Base-by-base conservation (phyloP, 2,888 invertebrate species). In the Lepetodrilus schrolli region DNA sequence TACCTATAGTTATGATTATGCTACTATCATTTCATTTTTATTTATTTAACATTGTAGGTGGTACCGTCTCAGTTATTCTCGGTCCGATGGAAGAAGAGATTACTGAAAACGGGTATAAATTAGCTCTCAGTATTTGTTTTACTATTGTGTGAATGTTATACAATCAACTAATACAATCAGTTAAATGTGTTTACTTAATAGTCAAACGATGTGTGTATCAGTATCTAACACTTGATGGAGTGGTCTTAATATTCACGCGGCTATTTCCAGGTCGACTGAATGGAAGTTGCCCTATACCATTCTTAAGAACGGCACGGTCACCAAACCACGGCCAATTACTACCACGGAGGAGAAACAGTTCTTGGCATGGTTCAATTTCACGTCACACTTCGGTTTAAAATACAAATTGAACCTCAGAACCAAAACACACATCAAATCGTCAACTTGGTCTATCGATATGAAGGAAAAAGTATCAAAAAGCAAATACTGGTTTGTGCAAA, bases 231-330 rank as follows among this genome's bases (percentile, higher is more conserved):
- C 43, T 0, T 20, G 20, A n/a, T 21, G n/a, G n/a, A n/a, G n/a
- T n/a, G n/a, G n/a, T n/a, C n/a, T n/a, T n/a, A n/a, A n/a, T n/a
- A n/a, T n/a, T n/a, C n/a, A n/a, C n/a, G n/a, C n/a, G n/a, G n/a
- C n/a, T n/a, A n/a, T n/a, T 47, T 1, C 26, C 47, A 68, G 68
- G 13, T 26, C 43, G 34, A 23, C 38, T 4, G 26, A 43, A 17
- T 68, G 68, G 68, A 68, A 68, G 17, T 43, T 68, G n/a, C 5
- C 43, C 7, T 68, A 47, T n/a, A 4, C 10, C 3, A 47, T 68
- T 1, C 20, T 26, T n/a, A 17, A 43, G 23, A 47, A 68, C 68
- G 68, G 68, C 21, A 21, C 13, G 21, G 30, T 30, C 26, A 30
- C 26, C 30, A 20, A 23, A 17, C 47, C 38, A n/a, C 10, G 1